Percentiles rank a stretch among this genome's conserved stretches.
Conservation (phyloP, 2,113 vertebrate genomes). For the Ammodytes dubius region DNA sequence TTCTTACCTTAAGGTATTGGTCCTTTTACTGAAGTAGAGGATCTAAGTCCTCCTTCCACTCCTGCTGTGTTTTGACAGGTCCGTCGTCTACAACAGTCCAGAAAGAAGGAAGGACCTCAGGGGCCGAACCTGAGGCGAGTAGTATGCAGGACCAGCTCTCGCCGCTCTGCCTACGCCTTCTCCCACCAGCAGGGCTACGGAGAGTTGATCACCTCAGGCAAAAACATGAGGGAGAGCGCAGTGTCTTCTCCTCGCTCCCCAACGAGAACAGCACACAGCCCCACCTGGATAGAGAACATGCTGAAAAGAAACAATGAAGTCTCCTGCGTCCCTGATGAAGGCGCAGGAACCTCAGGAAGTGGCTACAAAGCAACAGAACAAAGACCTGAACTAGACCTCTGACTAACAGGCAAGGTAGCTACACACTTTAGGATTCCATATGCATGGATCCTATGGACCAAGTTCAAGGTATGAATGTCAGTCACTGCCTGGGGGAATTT, state of each 20-base stretch:
- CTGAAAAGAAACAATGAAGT: constrained; percentile 73
- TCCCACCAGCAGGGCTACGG: constrained; percentile 90
- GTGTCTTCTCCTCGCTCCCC: constrained; percentile 69
- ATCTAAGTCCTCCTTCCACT: background rate
- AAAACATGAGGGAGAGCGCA: constrained; percentile 85
- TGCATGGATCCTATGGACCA: constrained; percentile 25
- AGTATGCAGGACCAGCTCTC: constrained; percentile 86
- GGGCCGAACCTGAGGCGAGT: constrained; percentile 80
- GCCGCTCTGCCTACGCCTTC: constrained; percentile 88
- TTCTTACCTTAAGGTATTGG: background rate
- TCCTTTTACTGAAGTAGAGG: background rate
- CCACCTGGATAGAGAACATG: constrained; percentile 81
- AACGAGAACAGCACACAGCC: constrained; percentile 67
- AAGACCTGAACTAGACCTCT: constrained; percentile 24
- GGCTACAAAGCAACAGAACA: constrained; percentile 10
- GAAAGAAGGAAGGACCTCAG: constrained; percentile 80
- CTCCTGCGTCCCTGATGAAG: constrained; percentile 68
- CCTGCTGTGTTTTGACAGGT: constrained; percentile 74
- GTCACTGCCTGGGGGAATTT: constrained; percentile 23
- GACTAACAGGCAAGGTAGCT: background rate
- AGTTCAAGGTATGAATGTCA: constrained; percentile 51
- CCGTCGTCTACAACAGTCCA: constrained; percentile 79
- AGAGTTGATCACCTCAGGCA: constrained; percentile 89
- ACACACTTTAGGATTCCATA: background rate
- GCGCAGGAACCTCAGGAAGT: constrained; percentile 65